Base-by-base conservation (phyloP, 2,888 invertebrate genomes). In the Rotaria macrura region DNA sequence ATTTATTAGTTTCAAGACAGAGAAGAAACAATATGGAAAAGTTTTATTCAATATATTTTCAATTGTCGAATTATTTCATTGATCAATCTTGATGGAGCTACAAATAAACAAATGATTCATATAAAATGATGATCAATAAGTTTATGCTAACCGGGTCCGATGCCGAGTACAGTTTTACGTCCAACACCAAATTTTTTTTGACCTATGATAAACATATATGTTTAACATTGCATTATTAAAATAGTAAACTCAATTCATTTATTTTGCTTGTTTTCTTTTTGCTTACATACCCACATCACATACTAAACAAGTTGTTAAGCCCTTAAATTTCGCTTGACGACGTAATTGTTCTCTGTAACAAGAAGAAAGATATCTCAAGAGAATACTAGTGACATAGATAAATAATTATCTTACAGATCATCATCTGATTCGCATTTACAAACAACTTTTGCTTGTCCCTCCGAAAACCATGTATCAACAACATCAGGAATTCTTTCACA, bases 131-230 rank as follows among this genome's bases (percentile, higher is more conserved):
- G 12, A 38, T 49, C 17, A 25, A 10, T 25, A 23, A 29, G 1
- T 12, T 6, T 3, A 40, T 12, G n/a, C 79, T 43, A 25, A 79
- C 91, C 96, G 84, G 97, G 97, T 29, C 97, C 97, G 85, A 97
- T 93, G 1, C 95, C 96, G 85, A 96, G 92, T 1, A 97, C 96
- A 86, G 97, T 97, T 89, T 93, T 93, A 17, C 95, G 94, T 87
- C 96, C 96, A 1, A 94, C 93, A 83, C 94, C 94, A 87, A 97
- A 94, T 92, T 97, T 96, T 12, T 97, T 97, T 88, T 95, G 93
- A 3, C 97, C 65, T 65, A 65, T 65, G 20, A 65, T 65, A 29
- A 65, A 65, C 20, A n/a, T n/a, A n/a, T n/a, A n/a, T n/a, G n/a
- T 14, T 65, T 29, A 17, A 34, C 29, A 38, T 65, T 65, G 14